Conservation (phyloP, 2,113 vertebrate species). For the Apodemus speciosus region DNA sequence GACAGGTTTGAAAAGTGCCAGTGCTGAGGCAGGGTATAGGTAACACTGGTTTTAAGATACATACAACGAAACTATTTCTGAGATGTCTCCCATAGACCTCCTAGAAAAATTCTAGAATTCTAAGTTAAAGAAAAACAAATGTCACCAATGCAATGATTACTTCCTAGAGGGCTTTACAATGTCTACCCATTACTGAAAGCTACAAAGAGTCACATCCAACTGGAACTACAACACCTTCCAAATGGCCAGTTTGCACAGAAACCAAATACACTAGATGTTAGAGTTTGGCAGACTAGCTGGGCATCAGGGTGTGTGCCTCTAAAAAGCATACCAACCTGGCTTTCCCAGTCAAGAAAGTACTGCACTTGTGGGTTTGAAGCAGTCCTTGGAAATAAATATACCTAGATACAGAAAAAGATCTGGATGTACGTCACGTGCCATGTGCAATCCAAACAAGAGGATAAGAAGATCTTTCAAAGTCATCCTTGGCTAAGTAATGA, state of each 20-base stretch:
- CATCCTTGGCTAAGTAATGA: neutral
- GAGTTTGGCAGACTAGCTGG: conserved; percentile 48
- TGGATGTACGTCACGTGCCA: neutral
- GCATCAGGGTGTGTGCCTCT: neutral
- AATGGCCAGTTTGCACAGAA: conserved; percentile 25
- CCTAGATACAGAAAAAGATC: neutral
- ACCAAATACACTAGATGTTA: conserved; percentile 27
- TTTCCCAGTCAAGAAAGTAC: neutral
- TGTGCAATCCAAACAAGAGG: neutral
- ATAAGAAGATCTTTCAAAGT: neutral
- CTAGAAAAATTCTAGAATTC: conserved; percentile 47
- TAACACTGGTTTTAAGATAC: conserved; percentile 83
- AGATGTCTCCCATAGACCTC: conserved; percentile 32
- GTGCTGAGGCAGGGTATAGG: conserved; percentile 66
- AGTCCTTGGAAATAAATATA: conserved; percentile 23
- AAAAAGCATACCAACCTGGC: neutral
- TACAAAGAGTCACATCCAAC: conserved; percentile 19
- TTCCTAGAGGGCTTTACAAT: conserved; percentile 43
- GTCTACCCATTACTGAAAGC: conserved; percentile 15
- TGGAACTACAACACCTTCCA: conserved; percentile 29
- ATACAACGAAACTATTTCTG: conserved; percentile 49
- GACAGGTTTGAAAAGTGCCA: conserved; percentile 67
- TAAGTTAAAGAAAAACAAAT: conserved; percentile 57
- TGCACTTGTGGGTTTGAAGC: neutral
- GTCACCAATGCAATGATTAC: conserved; percentile 33